Base-by-base conservation (phyloP, 1,140 invertebrate genomes). In the Bacillus rossius region DNA sequence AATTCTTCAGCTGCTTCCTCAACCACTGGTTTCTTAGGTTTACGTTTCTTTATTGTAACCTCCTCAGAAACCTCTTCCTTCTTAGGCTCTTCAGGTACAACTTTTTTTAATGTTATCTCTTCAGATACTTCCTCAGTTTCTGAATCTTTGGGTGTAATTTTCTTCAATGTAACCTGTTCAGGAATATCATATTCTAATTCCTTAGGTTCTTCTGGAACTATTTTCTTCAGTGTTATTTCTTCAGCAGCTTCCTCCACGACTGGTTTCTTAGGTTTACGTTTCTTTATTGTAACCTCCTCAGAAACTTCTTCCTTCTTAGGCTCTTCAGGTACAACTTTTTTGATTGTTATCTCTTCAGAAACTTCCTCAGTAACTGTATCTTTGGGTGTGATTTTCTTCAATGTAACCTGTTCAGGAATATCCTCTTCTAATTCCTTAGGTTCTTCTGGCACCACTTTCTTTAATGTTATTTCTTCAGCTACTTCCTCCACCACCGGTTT, bases 191-290 rank as follows among this genome's bases (percentile, higher is more conserved):
- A 62, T 40, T 52, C 23, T 16, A 29, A 16, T 19, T 14, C 53
- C 61, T 61, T 42, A 61, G 26, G 38, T 37, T 64, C 59, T 48
- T 59, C 57, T 14, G 38, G 45, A 49, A 54, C 38, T 7, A 86
- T 69, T 68, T 86, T 88, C 65, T 86, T 85, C 19, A 89, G 77
- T 5, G 84, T 88, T 14, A 88, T 74, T 74, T 88, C 86, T 70
- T 88, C 83, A 56, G 81, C 78, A 51, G 82, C 79, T 73, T 62
- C 64, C 50, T 65, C 63, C 14, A 59, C 52, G 10, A 47, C 17
- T 8, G 45, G 25, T 48, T 58, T 64, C 19, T 56, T 38, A 7
- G 25, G 47, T 37, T 26, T 51, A 37, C 54, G 42, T 23, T n/a
- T 37, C 10, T 17, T 29, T 52, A 49, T 19, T 55, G 48, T 54